Conservation (phyloP, 2,888 invertebrate species). For the Chirona hameri region DNA sequence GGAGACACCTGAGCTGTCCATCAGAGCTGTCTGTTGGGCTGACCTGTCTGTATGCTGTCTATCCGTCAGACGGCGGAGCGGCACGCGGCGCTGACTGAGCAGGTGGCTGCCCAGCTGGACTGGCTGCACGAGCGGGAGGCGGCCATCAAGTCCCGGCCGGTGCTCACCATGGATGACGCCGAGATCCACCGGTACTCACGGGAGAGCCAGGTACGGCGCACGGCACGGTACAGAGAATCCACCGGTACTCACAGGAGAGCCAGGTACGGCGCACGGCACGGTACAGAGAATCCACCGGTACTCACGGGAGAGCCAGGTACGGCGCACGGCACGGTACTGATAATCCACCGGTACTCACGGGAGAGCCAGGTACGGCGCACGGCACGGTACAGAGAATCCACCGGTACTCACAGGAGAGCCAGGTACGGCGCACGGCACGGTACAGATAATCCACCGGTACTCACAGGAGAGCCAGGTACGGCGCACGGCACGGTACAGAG, state of each 20-base stretch:
- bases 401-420: background rate
- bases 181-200: background rate
- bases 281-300: background rate
- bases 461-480: background rate
- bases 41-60: too few relatives aligned
- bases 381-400: too few relatives aligned
- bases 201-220: background rate
- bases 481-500: too few relatives aligned
- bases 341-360: background rate
- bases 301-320: background rate
- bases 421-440: background rate
- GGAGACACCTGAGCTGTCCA: too few relatives aligned
- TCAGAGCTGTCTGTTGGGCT: too few relatives aligned
- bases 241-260: background rate
- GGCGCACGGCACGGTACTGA: background rate
- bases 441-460: background rate
- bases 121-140: conserved; percentile 80
- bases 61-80: too few relatives aligned
- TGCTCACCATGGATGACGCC: conserved; percentile 73
- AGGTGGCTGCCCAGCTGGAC: conserved; percentile 76
- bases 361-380: background rate
- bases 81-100: conserved; percentile 73
- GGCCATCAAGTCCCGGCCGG: conserved; percentile 73
- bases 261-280: background rate
- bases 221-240: background rate